Evolutionary conservation across 2,113 vertebrate genomes (phyloP).

Genomic region (Marmota flaviventris): DNA sequence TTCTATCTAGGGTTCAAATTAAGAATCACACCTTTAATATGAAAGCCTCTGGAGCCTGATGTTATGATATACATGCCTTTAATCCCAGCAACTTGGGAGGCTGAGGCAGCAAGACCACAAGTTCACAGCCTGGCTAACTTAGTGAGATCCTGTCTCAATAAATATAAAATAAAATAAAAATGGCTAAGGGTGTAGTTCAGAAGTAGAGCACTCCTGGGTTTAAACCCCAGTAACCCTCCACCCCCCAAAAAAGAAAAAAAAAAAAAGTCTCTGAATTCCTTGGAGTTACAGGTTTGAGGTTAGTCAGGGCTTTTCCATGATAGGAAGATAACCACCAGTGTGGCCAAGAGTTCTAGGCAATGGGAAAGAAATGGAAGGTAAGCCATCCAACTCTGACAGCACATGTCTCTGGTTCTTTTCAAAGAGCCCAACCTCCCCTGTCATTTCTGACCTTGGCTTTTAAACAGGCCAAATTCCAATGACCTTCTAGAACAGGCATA

Average conservation of each 20-base stretch:
- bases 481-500: not conserved
- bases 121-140: too few species aligned
- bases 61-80: too few species aligned
- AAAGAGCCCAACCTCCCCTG: not conserved
- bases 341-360: not conserved
- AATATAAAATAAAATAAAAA: too few species aligned
- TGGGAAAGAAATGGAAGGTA: not conserved
- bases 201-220: too few species aligned
- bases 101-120: too few species aligned
- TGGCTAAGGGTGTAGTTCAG: too few species aligned
- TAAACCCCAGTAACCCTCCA: too few species aligned
- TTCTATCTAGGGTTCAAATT: not conserved
- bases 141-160: too few species aligned
- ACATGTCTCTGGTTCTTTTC: not conserved
- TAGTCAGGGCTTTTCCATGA: not conserved
- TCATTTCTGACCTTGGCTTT: constrained; percentile 44
- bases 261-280: not conserved
- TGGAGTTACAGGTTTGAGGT: not conserved
- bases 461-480: constrained; percentile 55
- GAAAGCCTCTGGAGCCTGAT: not conserved
- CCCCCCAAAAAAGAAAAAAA: too few species aligned
- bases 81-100: too few species aligned
- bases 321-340: not conserved
- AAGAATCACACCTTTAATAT: not conserved
- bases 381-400: not conserved